Conservation (phyloP, 1,140 invertebrate genomes). For the Papilio helenus region DNA sequence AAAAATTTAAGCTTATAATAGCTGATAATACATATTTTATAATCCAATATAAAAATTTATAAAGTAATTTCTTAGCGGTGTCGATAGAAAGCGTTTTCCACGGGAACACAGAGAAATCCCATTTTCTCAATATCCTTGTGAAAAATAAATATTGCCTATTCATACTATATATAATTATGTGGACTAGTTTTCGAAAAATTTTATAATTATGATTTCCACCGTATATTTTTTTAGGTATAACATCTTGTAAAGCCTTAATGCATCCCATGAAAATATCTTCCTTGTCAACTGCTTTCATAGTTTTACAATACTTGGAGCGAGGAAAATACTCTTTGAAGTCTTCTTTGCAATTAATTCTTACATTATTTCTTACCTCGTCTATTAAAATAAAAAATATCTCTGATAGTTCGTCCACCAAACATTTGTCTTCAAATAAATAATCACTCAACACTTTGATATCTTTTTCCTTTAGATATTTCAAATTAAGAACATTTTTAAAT, state of each 20-base stretch:
- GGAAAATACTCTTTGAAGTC: slow-evolving; percentile 69
- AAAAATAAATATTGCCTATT: slow-evolving; percentile 67
- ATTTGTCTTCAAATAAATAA: slow-evolving; percentile 55
- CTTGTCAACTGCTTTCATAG: slow-evolving; percentile 55
- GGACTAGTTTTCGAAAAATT: slow-evolving; percentile 66
- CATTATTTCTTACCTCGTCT: slow-evolving; percentile 51
- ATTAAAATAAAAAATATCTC: slow-evolving; percentile 50
- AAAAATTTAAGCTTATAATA: slow-evolving; percentile 75
- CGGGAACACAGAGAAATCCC: slow-evolving; percentile 60
- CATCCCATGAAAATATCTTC: slow-evolving; percentile 54
- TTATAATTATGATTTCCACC: slow-evolving; percentile 68
- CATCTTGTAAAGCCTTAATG: slow-evolving; percentile 54
- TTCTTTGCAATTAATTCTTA: slow-evolving; percentile 52
- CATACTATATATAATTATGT: slow-evolving; percentile 69
- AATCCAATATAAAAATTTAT: slow-evolving; percentile 65
- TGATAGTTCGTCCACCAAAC: slow-evolving; percentile 52
- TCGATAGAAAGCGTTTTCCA: slow-evolving; percentile 52
- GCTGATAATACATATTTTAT: slow-evolving; percentile 67
- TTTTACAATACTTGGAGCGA: slow-evolving; percentile 28
- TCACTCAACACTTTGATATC: slow-evolving; percentile 50
- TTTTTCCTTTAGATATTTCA: slow-evolving; percentile 59
- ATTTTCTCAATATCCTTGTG: slow-evolving; percentile 57
- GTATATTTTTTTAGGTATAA: slow-evolving; percentile 66
- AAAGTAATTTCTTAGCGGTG: slow-evolving; percentile 52
- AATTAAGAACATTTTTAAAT: slow-evolving; percentile 63